A percentile compares a stretch with the other conserved stretches of the same genome.
These are phyloP conservation scores for Aphis gossypii DNA, from an alignment of 1,140 invertebrate species.

Conservation along the genomic window DNA sequence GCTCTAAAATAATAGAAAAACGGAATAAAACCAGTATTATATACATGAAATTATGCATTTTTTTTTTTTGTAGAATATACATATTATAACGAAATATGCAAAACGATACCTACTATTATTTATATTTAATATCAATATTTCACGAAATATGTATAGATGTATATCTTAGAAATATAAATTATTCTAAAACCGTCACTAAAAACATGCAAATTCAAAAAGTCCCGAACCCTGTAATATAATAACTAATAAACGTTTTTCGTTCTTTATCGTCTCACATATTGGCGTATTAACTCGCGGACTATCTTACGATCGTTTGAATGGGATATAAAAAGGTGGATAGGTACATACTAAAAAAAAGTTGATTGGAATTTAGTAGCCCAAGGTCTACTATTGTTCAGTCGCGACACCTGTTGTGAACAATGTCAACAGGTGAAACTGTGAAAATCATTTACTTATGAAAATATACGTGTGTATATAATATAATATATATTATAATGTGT, in stretches of 20 bases:
- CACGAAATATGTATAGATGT: neutral
- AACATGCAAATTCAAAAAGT: too few species aligned
- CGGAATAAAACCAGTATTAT: too few species aligned
- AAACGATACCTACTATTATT: too few species aligned
- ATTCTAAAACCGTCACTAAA: neutral
- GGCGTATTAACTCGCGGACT: neutral
- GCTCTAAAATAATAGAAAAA: too few species aligned
- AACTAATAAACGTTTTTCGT: too few species aligned
- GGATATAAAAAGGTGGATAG: slow-evolving; percentile 4
- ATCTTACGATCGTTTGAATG: neutral
- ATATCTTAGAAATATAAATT: neutral
- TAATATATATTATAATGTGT: neutral
- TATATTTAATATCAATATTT: neutral
- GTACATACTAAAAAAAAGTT: slow-evolving; percentile 5
- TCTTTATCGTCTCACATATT: too few species aligned
- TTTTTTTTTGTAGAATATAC: too few species aligned
- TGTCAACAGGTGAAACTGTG: slow-evolving; percentile 58
- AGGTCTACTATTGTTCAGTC: slow-evolving; percentile 55
- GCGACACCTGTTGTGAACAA: slow-evolving; percentile 56
- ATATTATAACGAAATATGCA: too few species aligned
- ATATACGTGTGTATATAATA: neutral
- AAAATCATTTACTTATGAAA: slow-evolving; percentile 50
- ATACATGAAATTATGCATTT: too few species aligned
- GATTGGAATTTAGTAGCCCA: slow-evolving; percentile 56
- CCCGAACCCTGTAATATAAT: too few species aligned